These are phyloP conservation scores for Eufriesea mexicana DNA, from an alignment of 1,140 invertebrate genomes.

Conservation along the genomic window DNA sequence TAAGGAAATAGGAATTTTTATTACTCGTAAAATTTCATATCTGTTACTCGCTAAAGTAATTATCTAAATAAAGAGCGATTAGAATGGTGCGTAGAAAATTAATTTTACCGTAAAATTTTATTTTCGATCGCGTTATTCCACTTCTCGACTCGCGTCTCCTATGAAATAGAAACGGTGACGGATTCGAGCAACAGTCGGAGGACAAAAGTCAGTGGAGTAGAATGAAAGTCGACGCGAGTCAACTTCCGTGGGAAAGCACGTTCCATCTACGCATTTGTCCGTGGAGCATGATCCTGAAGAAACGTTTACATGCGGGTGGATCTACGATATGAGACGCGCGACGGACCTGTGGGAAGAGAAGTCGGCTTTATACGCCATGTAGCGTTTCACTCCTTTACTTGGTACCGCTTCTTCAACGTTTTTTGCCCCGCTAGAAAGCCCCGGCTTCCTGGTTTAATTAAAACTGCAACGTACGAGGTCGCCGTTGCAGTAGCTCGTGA, in stretches of 20 bases:
- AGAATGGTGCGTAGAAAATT: no score
- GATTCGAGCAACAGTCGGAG: no score
- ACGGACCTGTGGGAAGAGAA: conserved; percentile 37
- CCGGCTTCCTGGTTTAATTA: conserved; percentile 39
- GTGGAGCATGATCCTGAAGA: neutral
- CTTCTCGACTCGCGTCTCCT: no score
- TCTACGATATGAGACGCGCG: conserved; percentile 17
- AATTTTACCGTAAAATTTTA: no score
- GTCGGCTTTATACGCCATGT: neutral
- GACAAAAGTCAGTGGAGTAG: neutral
- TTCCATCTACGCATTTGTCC: neutral
- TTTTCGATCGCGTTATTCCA: no score
- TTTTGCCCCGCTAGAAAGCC: neutral
- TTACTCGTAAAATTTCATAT: no score
- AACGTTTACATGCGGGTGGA: conserved; percentile 37
- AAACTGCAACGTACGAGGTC: conserved; percentile 1
- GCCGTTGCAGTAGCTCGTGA: conserved; percentile 3
- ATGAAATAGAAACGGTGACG: no score
- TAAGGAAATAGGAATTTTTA: no score
- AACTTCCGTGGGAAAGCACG: conserved; percentile 15
- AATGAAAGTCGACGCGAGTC: neutral
- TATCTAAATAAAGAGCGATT: no score
- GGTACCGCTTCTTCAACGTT: conserved; percentile 10
- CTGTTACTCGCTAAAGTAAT: no score
- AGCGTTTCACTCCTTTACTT: conserved; percentile 8